Evolutionary conservation across 2,797 vertebrate genomes (phyloP).

Genomic region (Lagodon rhomboides): DNA sequence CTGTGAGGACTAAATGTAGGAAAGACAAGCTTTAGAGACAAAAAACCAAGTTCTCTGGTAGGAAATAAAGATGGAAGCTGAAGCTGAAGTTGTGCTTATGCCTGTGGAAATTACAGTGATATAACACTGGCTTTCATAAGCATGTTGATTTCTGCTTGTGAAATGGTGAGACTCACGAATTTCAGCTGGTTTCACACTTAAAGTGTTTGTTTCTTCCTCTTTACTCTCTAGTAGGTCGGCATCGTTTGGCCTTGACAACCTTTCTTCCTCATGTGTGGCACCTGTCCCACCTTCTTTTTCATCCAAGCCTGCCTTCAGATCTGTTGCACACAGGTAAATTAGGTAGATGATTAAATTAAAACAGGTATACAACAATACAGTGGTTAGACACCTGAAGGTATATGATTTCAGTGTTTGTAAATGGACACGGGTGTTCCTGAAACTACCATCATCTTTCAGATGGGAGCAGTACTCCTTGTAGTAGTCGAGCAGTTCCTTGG

Average conservation of each 20-base stretch:
- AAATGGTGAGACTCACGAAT: slow-evolving; percentile 43
- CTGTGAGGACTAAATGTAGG: slow-evolving; percentile 50
- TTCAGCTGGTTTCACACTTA: slow-evolving; percentile 29
- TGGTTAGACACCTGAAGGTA: neutral
- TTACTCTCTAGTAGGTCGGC: slow-evolving; percentile 17
- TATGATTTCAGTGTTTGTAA: neutral
- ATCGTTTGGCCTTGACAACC: slow-evolving; percentile 9
- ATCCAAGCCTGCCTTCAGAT: slow-evolving; percentile 14
- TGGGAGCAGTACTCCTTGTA: slow-evolving; percentile 79
- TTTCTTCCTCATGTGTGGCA: slow-evolving; percentile 33
- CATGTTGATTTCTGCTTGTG: neutral
- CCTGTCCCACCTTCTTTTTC: slow-evolving; percentile 25
- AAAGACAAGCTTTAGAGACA: neutral
- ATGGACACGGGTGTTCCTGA: slow-evolving; percentile 1
- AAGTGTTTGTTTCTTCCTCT: slow-evolving; percentile 11
- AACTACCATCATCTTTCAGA: slow-evolving; percentile 61
- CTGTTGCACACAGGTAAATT: slow-evolving; percentile 42
- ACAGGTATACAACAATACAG: neutral
- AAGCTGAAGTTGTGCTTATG: neutral
- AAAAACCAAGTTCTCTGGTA: neutral
- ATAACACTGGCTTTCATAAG: neutral
- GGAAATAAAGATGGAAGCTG: neutral
- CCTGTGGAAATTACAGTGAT: neutral
- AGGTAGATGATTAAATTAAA: slow-evolving; percentile 8
- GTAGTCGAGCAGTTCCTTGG: slow-evolving; percentile 87